Conservation (phyloP, 2,888 invertebrate species). For the Heliconius ismenius region DNA sequence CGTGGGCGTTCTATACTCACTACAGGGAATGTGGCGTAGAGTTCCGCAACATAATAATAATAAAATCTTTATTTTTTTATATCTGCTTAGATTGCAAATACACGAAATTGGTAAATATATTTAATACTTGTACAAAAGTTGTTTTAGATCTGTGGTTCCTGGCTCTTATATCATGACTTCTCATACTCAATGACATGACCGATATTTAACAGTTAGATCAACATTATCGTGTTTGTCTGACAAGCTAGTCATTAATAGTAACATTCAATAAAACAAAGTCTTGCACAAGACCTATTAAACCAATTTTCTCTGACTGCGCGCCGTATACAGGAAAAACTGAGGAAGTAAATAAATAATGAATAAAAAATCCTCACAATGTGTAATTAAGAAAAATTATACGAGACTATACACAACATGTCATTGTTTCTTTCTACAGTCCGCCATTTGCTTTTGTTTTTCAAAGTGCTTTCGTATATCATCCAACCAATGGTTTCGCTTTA, state of each 20-base stretch:
- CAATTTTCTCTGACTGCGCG: conserved; percentile 1
- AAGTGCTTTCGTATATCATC: too few species aligned
- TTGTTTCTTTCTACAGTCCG: conserved; percentile 33
- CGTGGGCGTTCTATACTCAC: too few species aligned
- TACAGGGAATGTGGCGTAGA: too few species aligned
- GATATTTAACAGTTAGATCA: not conserved
- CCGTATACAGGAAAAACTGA: conserved; percentile 16
- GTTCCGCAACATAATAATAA: too few species aligned
- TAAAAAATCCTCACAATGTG: conserved; percentile 24
- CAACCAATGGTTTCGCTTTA: too few species aligned
- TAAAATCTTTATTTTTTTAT: too few species aligned
- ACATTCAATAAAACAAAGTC: not conserved
- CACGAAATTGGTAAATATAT: too few species aligned
- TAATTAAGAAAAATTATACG: conserved; percentile 34
- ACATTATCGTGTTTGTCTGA: not conserved
- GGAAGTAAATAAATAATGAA: conserved; percentile 25
- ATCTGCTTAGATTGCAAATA: too few species aligned
- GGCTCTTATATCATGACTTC: not conserved
- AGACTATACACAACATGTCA: conserved; percentile 21
- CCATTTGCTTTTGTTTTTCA: not conserved
- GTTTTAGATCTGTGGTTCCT: not conserved
- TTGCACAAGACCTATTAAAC: conserved; percentile 1
- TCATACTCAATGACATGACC: not conserved
- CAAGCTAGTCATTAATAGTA: not conserved
- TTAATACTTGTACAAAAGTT: not conserved